Conservation (phyloP, 2,888 invertebrate genomes). For the Himalopsyche kuldschensis region DNA sequence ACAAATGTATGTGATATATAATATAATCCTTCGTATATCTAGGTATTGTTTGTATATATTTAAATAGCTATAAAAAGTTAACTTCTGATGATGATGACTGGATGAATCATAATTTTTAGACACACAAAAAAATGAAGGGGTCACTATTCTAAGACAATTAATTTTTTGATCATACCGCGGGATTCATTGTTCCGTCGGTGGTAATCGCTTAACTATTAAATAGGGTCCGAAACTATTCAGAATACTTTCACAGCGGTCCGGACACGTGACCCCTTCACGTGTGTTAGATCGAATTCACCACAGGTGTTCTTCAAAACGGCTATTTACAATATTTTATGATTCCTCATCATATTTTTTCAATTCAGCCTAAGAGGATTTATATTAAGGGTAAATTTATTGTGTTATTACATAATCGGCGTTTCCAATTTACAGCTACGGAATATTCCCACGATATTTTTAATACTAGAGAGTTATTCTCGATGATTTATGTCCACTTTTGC, state of each 20-base stretch:
- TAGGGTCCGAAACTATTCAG: background rate
- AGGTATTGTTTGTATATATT: too few species aligned
- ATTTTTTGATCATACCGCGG: background rate
- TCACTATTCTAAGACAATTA: background rate
- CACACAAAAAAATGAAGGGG: background rate
- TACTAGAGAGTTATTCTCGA: too few species aligned
- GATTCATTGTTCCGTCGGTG: background rate
- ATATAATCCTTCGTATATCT: too few species aligned
- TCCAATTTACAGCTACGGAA: background rate
- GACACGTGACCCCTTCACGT: constrained; percentile 32
- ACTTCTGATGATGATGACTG: too few species aligned
- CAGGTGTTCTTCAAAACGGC: constrained; percentile 33
- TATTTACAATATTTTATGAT: background rate
- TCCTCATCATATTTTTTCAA: background rate
- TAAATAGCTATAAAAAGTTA: too few species aligned
- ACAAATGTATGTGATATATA: too few species aligned
- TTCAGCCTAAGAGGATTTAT: background rate
- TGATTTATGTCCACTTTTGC: too few species aligned
- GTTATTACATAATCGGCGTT: background rate
- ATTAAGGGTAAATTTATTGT: background rate
- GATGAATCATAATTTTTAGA: too few species aligned
- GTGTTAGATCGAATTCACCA: constrained; percentile 31
- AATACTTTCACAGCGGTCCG: background rate
- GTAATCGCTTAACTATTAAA: background rate
- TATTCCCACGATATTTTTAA: background rate